Base-by-base conservation (phyloP, 2,888 invertebrate genomes). In the Cephalotes varians region DNA sequence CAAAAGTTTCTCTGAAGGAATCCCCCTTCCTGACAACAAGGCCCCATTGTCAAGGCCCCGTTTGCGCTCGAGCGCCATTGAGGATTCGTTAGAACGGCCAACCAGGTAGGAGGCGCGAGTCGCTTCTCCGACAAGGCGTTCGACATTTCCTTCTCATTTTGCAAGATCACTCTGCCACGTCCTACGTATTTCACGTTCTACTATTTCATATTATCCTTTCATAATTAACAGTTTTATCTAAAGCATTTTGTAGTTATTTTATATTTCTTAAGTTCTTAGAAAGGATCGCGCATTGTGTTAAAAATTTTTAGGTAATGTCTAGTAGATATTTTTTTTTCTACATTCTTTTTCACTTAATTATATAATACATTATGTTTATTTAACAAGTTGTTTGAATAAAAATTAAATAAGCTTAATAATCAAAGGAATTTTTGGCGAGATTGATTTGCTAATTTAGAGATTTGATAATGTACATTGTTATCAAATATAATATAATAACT, bases 1-100 rank as follows among this genome's bases (percentile, higher is more conserved):
- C 91, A 90, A 90, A 91, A 91, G 90, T 87, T 87, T 87, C 88
- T 84, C 88, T 79, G 85, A 91, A 90, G 90, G 88, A 91, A 92
- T 88, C 88, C 86, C 89, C 89, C 87, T 88, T 91, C 85, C 90
- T 90, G 90, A 92, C 93, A 93, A 93, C 93, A 90, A 90, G 91
- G 87, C 87, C 89, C 92, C 90, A 93, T 93, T 93, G 93, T 93
- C 88, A 85, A 77, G 83, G 76, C 85, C 90, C 81, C 82, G 86
- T 84, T 88, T 83, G 82, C 87, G 80, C 64, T 83, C 73, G 86
- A 92, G 91, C 92, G 92, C 91, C 92, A 92, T 92, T 92, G 88
- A 92, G 77, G 83, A 90, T 90, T 90, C 90, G 89, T 91, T 91
- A 88, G 90, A 91, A 90, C 85, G 84, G 83, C 69, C 90, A 88